Percentiles rank a stretch among this genome's conserved stretches.
Conservation (phyloP, 2,888 invertebrate species). For the Seladonia tumulorum region DNA sequence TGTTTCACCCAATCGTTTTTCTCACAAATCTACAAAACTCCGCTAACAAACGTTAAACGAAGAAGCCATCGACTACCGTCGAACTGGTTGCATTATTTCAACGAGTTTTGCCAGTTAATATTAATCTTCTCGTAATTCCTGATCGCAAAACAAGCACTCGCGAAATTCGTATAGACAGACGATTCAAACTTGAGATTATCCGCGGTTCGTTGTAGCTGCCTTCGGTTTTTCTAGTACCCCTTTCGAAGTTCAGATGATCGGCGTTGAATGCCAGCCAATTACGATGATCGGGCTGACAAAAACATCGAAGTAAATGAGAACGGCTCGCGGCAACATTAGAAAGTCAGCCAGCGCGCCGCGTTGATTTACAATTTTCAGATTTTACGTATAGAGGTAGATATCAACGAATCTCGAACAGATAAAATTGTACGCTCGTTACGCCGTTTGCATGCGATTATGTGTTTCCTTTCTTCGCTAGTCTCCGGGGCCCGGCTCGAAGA, state of each 20-base stretch:
- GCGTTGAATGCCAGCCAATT: conserved; percentile 10
- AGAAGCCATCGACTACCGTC: background rate
- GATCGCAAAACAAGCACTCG: background rate
- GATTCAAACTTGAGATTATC: conserved; percentile 24
- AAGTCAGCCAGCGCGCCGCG: conserved; percentile 29
- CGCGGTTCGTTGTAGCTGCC: background rate
- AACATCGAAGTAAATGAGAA: conserved; percentile 19
- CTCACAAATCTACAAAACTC: too few relatives aligned
- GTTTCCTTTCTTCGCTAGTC: conserved; percentile 42
- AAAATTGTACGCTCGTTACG: conserved; percentile 53
- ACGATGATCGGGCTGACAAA: conserved; percentile 39
- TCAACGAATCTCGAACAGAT: conserved; percentile 48
- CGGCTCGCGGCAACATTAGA: conserved; percentile 40
- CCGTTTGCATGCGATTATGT: conserved; percentile 44
- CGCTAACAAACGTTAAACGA: too few relatives aligned
- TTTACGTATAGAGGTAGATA: conserved; percentile 36
- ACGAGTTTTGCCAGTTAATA: background rate
- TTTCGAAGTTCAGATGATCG: conserved; percentile 1
- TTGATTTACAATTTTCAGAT: conserved; percentile 60
- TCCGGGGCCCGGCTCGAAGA: conserved; percentile 32
- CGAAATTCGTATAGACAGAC: background rate
- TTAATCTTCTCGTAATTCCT: background rate
- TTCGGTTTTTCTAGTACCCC: background rate
- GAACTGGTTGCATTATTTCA: background rate
- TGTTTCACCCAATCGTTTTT: too few relatives aligned